A percentile compares a stretch with the other conserved stretches of the same genome.
Evolutionary conservation across 2,797 vertebrate species (phyloP).

Genomic region (Clangula hyemalis): DNA sequence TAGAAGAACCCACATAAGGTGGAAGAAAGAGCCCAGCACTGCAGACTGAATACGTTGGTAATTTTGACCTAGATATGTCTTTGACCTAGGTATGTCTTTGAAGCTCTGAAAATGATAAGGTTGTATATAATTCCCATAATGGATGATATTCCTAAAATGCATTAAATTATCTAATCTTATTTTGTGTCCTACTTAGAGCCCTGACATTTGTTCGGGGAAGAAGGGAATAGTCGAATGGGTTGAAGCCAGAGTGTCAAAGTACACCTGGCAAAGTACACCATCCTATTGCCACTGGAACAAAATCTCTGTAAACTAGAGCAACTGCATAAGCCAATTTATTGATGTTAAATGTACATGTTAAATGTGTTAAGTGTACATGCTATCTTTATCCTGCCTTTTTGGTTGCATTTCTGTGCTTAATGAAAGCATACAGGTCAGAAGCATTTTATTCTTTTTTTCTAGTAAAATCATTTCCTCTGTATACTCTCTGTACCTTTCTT

Average conservation of each 20-base stretch:
- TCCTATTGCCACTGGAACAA: not conserved
- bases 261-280: not conserved
- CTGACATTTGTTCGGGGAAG: not conserved
- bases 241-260: not conserved
- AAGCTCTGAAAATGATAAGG: not conserved
- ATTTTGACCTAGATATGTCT: not conserved
- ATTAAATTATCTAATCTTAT: not conserved
- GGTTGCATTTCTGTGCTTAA: not conserved
- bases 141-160: not conserved
- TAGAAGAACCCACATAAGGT: not conserved
- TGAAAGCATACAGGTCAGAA: not conserved
- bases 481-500: not conserved
- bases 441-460: not conserved
- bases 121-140: not conserved
- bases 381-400: not conserved
- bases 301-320: not conserved
- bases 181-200: not conserved
- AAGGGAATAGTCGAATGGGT: not conserved
- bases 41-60: not conserved
- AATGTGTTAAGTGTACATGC: too few species aligned
- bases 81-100: not conserved
- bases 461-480: not conserved
- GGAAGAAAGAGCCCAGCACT: not conserved
- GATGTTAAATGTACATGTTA: not conserved
- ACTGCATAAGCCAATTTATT: not conserved